Conservation (phyloP, 2,888 invertebrate genomes). For the Pachydiplax longipennis region DNA sequence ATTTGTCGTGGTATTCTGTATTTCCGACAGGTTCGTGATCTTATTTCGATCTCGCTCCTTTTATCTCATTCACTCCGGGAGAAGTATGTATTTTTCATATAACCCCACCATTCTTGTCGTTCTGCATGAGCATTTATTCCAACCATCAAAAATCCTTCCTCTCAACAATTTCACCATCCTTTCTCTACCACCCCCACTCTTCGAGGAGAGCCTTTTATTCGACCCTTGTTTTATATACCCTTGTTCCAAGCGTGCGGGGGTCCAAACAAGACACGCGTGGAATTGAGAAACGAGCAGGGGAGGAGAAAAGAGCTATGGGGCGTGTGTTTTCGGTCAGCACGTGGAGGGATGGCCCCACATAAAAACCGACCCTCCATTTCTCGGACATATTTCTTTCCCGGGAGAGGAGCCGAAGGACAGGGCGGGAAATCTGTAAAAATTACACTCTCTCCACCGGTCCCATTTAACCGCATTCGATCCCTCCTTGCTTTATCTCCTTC, state of each 20-base stretch:
- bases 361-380: conserved; percentile 1
- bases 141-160: not conserved
- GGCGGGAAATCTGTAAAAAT: conserved; percentile 21
- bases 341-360: not conserved
- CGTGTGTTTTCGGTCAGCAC: not conserved
- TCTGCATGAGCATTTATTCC: not conserved
- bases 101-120: not conserved
- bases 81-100: not conserved
- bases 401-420: not conserved
- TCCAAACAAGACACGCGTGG: not conserved
- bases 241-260: not conserved
- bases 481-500: not conserved
- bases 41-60: not conserved
- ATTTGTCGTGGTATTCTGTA: too few relatives aligned
- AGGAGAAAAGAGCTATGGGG: not conserved
- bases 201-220: not conserved
- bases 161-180: not conserved
- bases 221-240: not conserved
- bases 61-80: not conserved
- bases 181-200: not conserved
- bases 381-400: not conserved
- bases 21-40: too few relatives aligned
- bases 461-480: not conserved
- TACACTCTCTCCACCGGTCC: not conserved
- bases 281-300: not conserved